Evolutionary conservation across 2,113 vertebrate genomes (phyloP), one percentile per base, ranked within the genome.

Genomic region (Bungarus multicinctus): DNA sequence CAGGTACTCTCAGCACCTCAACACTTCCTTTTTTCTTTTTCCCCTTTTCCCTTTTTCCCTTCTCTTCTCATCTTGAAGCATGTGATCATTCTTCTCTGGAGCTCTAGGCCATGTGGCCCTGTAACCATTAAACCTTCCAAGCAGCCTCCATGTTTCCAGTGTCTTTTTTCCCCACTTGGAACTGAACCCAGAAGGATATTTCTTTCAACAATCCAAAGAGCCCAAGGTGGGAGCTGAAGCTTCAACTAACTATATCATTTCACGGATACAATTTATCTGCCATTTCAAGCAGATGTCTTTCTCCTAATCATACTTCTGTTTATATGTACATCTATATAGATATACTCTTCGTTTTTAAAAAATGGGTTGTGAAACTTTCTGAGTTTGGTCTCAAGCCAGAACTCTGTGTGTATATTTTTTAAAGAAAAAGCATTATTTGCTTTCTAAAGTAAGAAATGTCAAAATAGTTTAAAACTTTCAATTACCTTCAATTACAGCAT

Each of bases 241-340:
- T 93, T 90, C n/a, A 88, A 27, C 93, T 43, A 20, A 43, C 55
- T 92, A 94, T 87, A 96, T 94, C 47, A 74, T 43, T 87, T 93
- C 6, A 89, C 10, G 92, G 94, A 87, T 34, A 89, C 47, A 53
- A 91, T 91, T 93, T 90, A 2, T 64, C 3, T n/a, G 89, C 34
- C 6, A 25, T 91, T 30, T 90, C 74, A 89, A 95, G 88, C 64
- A 95, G 90, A 57, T 94, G 93, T 91, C 95, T 64, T 53, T 81
- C 91, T 94, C 74, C 93, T 11, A 95, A 94, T 85, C 85, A 93
- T 43, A 39, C 39, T 94, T 91, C 89, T 52, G 87, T 18, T 91
- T 34, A 93, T 87, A 53, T 85, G 57, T 58, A 23, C 55, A 25
- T 57, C 6, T 47, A 47, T 8, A 57, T 23, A 57, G 55, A 57